These are phyloP conservation scores for Anser brachyrhynchus DNA, from an alignment of 2,113 vertebrate species.

Conservation along the genomic window DNA sequence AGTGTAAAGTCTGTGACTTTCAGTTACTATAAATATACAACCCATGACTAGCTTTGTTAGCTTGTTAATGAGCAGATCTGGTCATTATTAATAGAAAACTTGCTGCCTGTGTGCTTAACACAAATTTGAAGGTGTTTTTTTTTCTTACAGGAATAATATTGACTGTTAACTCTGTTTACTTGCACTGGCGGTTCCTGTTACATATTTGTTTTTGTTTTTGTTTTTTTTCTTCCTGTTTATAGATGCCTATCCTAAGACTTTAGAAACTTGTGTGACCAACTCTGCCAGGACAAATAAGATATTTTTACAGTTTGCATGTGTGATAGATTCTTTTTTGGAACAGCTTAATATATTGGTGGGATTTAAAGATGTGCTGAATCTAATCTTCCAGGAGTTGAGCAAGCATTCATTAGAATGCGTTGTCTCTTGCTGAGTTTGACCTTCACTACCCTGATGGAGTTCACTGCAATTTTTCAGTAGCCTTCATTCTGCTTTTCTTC, in stretches of 20 bases:
- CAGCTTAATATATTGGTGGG: conserved; percentile 28
- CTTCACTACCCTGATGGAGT: conserved; percentile 29
- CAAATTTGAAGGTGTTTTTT: not conserved
- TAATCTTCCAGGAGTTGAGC: conserved; percentile 41
- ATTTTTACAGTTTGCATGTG: not conserved
- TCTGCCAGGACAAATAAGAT: not conserved
- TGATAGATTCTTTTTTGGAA: not conserved
- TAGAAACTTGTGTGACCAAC: not conserved
- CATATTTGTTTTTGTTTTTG: not conserved
- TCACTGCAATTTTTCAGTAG: not conserved
- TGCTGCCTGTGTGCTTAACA: not conserved
- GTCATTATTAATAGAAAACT: not conserved
- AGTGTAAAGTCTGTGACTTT: too few species aligned
- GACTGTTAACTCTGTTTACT: not conserved
- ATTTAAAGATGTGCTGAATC: conserved; percentile 51
- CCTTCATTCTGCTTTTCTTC: not conserved
- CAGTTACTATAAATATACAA: too few species aligned
- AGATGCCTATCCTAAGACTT: not conserved
- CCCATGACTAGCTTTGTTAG: too few species aligned
- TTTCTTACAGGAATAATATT: not conserved
- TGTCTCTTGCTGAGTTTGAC: conserved; percentile 50
- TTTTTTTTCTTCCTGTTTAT: not conserved
- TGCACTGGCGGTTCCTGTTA: not conserved
- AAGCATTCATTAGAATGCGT: conserved; percentile 54
- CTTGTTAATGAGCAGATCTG: not conserved